Conservation (phyloP, 1,140 invertebrate species). For the Papilio helenus region DNA sequence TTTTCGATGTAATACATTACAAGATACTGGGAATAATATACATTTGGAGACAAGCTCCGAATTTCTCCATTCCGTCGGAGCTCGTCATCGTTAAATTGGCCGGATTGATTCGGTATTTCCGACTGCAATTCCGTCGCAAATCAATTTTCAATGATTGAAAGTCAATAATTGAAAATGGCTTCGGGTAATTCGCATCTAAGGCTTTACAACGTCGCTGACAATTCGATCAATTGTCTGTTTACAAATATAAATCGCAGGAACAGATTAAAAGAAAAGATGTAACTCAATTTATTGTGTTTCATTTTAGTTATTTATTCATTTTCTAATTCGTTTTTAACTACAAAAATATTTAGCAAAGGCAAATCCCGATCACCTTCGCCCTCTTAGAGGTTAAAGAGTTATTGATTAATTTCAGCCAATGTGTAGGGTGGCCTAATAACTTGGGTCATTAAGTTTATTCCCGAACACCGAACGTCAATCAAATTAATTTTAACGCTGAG, state of each 20-base stretch:
- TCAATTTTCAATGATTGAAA: conserved; percentile 61
- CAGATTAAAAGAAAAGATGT: background rate
- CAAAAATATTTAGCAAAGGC: background rate
- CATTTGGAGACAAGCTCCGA: conserved; percentile 40
- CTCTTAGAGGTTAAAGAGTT: background rate
- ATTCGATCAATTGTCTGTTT: conserved; percentile 12
- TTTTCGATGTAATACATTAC: background rate
- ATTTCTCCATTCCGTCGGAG: conserved; percentile 60
- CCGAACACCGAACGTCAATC: background rate
- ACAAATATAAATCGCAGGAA: background rate
- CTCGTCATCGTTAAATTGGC: conserved; percentile 67
- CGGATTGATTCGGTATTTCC: conserved; percentile 75
- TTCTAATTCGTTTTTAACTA: too few relatives aligned
- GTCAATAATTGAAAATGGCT: conserved; percentile 51
- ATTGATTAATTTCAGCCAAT: background rate
- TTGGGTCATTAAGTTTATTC: background rate
- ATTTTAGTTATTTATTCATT: too few relatives aligned
- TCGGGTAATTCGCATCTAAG: conserved; percentile 41
- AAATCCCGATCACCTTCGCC: background rate
- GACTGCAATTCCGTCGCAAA: conserved; percentile 69
- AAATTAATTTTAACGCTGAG: conserved; percentile 1
- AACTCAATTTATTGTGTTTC: background rate
- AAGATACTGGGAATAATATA: background rate
- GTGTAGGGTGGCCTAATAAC: background rate
- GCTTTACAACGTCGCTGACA: conserved; percentile 36